phyloP scores from a whole-genome alignment of 2,888 invertebrate genomes.

The Glyphotaelius pellucidus region DNA sequence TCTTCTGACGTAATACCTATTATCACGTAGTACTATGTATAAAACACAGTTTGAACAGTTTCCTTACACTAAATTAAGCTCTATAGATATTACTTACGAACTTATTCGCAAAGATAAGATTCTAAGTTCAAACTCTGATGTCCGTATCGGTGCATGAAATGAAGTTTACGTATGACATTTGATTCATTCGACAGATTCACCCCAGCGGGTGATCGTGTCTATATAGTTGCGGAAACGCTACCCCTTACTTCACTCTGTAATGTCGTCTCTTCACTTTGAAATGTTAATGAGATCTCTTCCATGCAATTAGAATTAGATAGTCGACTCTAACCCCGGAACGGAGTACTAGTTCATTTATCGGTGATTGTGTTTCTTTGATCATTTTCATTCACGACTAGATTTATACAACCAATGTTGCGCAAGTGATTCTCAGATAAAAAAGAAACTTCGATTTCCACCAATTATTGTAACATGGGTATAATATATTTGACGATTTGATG shows the following conservation, averaged over 20 bases:
- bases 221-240: conserved; percentile 31
- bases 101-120: not conserved
- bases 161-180: conserved; percentile 41
- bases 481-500: too few species aligned
- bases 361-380: not conserved
- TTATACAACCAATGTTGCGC: not conserved
- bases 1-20: too few species aligned
- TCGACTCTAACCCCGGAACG: not conserved
- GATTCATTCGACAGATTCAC: conserved; percentile 31
- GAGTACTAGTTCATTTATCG: not conserved
- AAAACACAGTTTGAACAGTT: not conserved
- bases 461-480: too few species aligned
- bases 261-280: conserved; percentile 62
- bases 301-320: conserved; percentile 56
- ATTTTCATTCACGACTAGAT: not conserved
- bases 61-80: not conserved
- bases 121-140: not conserved
- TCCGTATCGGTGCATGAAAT: not conserved
- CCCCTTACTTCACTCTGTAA: conserved; percentile 31
- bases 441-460: not conserved
- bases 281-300: conserved; percentile 64
- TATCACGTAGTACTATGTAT: not conserved
- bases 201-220: conserved; percentile 4
- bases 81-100: not conserved
- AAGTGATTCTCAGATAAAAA: not conserved